phyloP scores from a whole-genome alignment of 2,888 invertebrate genomes.

The Eubasilissa splendida region DNA sequence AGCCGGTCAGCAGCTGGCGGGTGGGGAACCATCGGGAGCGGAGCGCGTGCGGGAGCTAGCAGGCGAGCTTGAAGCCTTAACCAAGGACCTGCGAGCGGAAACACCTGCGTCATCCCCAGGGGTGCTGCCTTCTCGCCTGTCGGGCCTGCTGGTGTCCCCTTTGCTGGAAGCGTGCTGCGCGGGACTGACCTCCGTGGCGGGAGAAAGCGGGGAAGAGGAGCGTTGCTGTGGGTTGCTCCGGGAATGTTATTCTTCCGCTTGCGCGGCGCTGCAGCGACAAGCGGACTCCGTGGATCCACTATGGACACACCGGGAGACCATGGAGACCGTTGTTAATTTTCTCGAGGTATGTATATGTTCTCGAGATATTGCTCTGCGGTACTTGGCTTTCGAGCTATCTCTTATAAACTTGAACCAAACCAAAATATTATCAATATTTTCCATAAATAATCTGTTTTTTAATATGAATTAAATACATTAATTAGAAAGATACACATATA shows the following conservation, averaged over 20 bases:
- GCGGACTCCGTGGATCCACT: conserved; percentile 65
- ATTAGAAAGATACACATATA: too few species aligned
- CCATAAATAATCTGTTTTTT: too few species aligned
- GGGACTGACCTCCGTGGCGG: conserved; percentile 62
- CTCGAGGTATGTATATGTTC: conserved; percentile 72
- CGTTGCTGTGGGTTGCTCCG: conserved; percentile 50
- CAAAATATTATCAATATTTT: too few species aligned
- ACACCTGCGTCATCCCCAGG: conserved; percentile 25
- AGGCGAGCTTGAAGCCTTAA: background rate
- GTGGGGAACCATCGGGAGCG: background rate
- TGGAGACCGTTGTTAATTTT: conserved; percentile 74
- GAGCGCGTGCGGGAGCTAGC: background rate
- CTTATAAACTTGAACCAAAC: too few species aligned
- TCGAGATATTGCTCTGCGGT: too few species aligned
- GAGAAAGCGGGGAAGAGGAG: conserved; percentile 43
- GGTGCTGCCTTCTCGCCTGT: conserved; percentile 52
- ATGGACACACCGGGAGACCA: conserved; percentile 69
- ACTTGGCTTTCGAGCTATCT: too few species aligned
- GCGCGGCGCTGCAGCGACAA: conserved; percentile 64
- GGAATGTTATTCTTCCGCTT: conserved; percentile 62
- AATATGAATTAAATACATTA: too few species aligned
- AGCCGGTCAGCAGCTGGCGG: background rate
- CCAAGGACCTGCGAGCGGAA: background rate
- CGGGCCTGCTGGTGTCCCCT: conserved; percentile 66
- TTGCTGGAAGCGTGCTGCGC: conserved; percentile 66